phyloP scores from a whole-genome alignment of 2,888 invertebrate species.

The Euproctis similis region DNA sequence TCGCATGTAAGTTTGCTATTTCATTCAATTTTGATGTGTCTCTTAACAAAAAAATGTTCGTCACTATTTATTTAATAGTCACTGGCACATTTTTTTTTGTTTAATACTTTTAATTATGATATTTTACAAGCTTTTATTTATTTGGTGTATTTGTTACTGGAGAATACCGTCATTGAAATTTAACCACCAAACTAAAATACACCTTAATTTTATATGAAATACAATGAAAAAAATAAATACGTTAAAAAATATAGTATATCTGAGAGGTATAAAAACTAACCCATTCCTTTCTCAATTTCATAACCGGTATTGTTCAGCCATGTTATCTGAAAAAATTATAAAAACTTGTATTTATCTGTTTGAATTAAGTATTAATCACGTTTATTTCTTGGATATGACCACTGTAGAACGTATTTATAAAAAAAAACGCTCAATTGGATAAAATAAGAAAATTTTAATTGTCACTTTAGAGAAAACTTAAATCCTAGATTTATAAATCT shows the following conservation, averaged over 20 bases:
- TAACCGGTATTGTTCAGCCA: no score
- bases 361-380: slow-evolving; percentile 32
- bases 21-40: slow-evolving; percentile 28
- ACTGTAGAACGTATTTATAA: no score
- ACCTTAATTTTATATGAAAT: no score
- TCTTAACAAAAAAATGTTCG: slow-evolving; percentile 26
- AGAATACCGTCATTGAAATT: slow-evolving; percentile 18
- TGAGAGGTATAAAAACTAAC: no score
- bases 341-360: slow-evolving; percentile 22
- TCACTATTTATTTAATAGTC: slow-evolving; percentile 34
- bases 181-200: no score
- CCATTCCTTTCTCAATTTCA: no score
- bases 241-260: no score
- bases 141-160: slow-evolving; percentile 20
- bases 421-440: slow-evolving; percentile 33
- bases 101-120: slow-evolving; percentile 24
- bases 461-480: slow-evolving; percentile 9
- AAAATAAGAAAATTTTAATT: slow-evolving; percentile 21
- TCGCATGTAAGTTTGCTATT: slow-evolving; percentile 43
- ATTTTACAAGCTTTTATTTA: no score
- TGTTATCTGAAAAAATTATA: no score
- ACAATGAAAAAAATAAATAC: no score
- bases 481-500: slow-evolving; percentile 11
- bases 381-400: slow-evolving; percentile 29
- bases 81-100: slow-evolving; percentile 38